Evolutionary conservation across 2,797 vertebrate species (phyloP).

Genomic region (Pangasius larnaudii): DNA sequence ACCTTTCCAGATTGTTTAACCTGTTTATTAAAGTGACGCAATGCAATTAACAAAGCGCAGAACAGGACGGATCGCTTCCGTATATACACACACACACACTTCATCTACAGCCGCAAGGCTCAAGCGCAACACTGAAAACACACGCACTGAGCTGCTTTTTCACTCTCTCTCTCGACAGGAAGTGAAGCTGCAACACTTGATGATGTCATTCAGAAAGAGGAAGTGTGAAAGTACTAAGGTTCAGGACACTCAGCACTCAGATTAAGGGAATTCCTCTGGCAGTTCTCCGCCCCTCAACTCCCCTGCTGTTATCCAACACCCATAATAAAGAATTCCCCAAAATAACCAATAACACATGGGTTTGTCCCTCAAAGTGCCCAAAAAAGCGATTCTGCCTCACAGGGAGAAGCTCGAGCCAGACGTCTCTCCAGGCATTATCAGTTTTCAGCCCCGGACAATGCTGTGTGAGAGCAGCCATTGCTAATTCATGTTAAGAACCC

Average conservation of each 20-base stretch:
- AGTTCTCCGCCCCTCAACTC: not conserved
- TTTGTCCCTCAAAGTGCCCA: not conserved
- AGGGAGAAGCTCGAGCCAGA: not conserved
- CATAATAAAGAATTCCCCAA: not conserved
- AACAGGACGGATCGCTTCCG: not conserved
- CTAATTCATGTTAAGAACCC: not conserved
- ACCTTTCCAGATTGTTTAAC: not conserved
- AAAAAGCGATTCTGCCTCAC: not conserved
- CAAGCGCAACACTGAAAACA: not conserved
- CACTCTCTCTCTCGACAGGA: slow-evolving; percentile 11
- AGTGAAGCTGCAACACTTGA: slow-evolving; percentile 13
- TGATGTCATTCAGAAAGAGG: slow-evolving; percentile 36
- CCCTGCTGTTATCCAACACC: not conserved
- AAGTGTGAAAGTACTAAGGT: not conserved
- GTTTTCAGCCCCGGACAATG: not conserved
- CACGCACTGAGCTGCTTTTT: not conserved
- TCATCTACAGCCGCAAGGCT: not conserved
- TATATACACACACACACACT: not conserved
- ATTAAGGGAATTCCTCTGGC: not conserved
- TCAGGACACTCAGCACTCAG: not conserved
- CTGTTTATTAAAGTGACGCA: not conserved
- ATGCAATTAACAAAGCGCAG: not conserved
- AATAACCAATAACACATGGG: not conserved
- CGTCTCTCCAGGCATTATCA: no score
- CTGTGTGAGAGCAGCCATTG: not conserved